Conservation (phyloP, 1,140 invertebrate species). For the Drosophila erecta region DNA sequence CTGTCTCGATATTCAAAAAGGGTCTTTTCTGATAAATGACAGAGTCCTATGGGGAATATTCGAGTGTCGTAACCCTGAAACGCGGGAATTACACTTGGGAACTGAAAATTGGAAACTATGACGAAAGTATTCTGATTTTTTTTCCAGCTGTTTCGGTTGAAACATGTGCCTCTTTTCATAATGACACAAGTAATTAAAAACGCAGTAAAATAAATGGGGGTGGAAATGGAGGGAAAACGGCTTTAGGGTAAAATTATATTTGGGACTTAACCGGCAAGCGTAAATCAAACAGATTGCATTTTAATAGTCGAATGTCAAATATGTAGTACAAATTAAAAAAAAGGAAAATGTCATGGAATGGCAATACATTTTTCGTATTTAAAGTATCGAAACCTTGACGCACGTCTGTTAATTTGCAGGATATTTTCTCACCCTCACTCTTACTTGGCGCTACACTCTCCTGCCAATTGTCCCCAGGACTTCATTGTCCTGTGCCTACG, state of each 20-base stretch:
- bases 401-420: conserved; percentile 2
- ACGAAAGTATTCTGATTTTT: conserved; percentile 56
- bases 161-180: conserved; percentile 17
- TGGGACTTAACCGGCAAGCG: conserved; percentile 19
- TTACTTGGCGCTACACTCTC: conserved; percentile 43
- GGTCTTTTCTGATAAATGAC: conserved; percentile 34
- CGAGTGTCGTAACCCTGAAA: conserved; percentile 55
- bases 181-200: conserved; percentile 35
- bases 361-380: conserved; percentile 3
- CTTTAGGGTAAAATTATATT: conserved; percentile 1
- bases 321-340: no score
- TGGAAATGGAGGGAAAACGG: neutral
- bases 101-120: conserved; percentile 23
- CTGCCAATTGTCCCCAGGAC: conserved; percentile 54
- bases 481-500: conserved; percentile 35
- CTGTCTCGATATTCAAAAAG: no score
- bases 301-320: no score
- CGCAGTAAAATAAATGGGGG: neutral
- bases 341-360: no score
- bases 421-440: conserved; percentile 39
- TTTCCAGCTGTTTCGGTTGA: conserved; percentile 6
- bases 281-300: no score
- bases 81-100: conserved; percentile 52
- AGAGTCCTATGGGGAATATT: conserved; percentile 27
- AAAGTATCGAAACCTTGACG: conserved; percentile 12